A percentile compares a stretch with the other conserved stretches of the same genome.
Conservation (phyloP, 2,888 invertebrate species). For the Pantelozetes paolii region DNA sequence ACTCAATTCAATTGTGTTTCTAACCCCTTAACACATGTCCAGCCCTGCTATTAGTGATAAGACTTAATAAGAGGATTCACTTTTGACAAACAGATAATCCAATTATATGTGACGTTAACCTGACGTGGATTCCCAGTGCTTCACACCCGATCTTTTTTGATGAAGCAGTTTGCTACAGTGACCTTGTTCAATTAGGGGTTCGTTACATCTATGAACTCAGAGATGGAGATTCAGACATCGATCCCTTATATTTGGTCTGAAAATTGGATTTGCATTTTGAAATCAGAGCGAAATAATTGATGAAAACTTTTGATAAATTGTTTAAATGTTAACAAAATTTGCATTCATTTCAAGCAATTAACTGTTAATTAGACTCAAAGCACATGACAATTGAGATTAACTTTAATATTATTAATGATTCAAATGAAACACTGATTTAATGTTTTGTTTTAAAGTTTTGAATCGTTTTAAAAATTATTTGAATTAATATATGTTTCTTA, state of each 20-base stretch:
- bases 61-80: too few species aligned
- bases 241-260: not conserved
- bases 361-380: too few species aligned
- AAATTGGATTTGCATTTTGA: not conserved
- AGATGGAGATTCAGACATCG: not conserved
- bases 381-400: too few species aligned
- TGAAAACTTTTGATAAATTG: not conserved
- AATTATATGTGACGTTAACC: not conserved
- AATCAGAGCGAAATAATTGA: not conserved
- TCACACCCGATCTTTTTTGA: constrained; percentile 15
- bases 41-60: too few species aligned
- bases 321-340: too few species aligned
- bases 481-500: too few species aligned
- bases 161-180: not conserved
- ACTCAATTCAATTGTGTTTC: too few species aligned
- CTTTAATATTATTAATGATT: too few species aligned
- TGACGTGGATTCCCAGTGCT: not conserved
- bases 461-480: too few species aligned
- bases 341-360: too few species aligned
- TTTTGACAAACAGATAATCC: not conserved
- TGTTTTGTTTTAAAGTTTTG: too few species aligned
- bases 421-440: too few species aligned
- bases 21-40: not conserved
- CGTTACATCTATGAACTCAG: not conserved
- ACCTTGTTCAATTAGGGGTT: not conserved